phyloP scores from a whole-genome alignment of 2,797 vertebrate species.

The Epinephelus malabaricus region DNA sequence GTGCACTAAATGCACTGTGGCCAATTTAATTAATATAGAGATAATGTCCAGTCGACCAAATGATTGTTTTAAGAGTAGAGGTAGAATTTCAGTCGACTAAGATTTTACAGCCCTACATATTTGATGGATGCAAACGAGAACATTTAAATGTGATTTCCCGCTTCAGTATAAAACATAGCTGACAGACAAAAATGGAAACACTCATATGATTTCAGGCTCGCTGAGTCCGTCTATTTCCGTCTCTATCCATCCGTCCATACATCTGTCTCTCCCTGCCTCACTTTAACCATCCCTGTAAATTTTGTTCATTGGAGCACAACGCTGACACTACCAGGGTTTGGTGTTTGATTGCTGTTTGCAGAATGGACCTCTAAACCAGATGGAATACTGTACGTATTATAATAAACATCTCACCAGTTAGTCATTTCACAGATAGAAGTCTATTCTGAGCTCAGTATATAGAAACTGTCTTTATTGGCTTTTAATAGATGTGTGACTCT shows the following conservation, averaged over 20 bases:
- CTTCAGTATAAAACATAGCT: slow-evolving; percentile 40
- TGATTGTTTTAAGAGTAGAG: too few species aligned
- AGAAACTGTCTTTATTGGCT: slow-evolving; percentile 52
- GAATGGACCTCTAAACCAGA: slow-evolving; percentile 34
- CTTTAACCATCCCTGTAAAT: slow-evolving; percentile 45
- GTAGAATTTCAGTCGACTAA: too few species aligned
- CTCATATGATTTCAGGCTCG: slow-evolving; percentile 61
- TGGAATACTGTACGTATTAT: slow-evolving; percentile 23
- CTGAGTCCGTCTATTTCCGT: slow-evolving; percentile 47
- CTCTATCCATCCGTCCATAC: slow-evolving; percentile 53
- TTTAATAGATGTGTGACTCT: slow-evolving; percentile 55
- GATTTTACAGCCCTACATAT: not conserved
- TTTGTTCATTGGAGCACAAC: slow-evolving; percentile 35
- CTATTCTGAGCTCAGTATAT: slow-evolving; percentile 23
- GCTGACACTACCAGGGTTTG: slow-evolving; percentile 25
- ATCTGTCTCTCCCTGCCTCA: slow-evolving; percentile 45
- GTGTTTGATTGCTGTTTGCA: slow-evolving; percentile 41
- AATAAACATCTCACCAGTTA: slow-evolving; percentile 36
- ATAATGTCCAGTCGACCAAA: too few species aligned
- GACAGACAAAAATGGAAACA: slow-evolving; percentile 52
- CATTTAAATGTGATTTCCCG: slow-evolving; percentile 37
- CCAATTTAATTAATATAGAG: too few species aligned
- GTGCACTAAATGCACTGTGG: too few species aligned
- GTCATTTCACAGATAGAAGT: slow-evolving; percentile 26
- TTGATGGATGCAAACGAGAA: slow-evolving; percentile 21